Evolutionary conservation across 2,888 invertebrate genomes (phyloP), one percentile per base, ranked within the genome.

Genomic region (Cryptocephalus moraei): DNA sequence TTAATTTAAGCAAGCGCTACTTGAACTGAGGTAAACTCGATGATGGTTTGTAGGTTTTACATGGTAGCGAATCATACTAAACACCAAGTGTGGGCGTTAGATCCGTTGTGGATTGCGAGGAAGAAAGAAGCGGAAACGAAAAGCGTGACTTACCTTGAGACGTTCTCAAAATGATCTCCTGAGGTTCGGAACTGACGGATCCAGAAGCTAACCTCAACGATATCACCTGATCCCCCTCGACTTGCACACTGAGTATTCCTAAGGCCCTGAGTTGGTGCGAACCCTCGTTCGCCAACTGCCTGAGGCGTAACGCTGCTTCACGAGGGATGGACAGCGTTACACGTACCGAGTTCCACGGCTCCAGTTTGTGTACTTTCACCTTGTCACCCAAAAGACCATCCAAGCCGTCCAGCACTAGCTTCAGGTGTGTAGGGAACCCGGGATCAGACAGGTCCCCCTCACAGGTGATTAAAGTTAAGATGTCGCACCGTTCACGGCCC

Each of bases 301-400:
- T 82, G 66, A 96, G 78, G 60, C 91, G 84, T 64, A 86, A 78
- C 67, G 95, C 95, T 67, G 95, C 95, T 75, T 94, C 94, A 70
- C 88, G 85, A 65, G 95, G 94, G 78, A 96, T 91, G 70, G 91
- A 91, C 79, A 96, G 86, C 75, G 94, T 95, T 72, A 96, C 93
- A 74, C 92, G 86, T 64, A 96, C 95, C 63, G 93, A 91, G 78
- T 94, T 93, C 93, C 93, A 96, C 79, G 95, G 95, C 81, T 95
- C 95, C 76, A 93, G 82, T 72, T 86, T 86, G 66, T 79, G 77
- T 59, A 86, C 77, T 67, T 76, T 76, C 62, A 84, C 71, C 62
- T 49, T 14, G 58, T 59, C 61, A 54, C 69, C 69, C 58, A 91
- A 80, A 70, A 91, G 78, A 71, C 79, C 76, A 71, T 87, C 82